Evolutionary conservation across 92 coral and sea anemone species (phyloP).

Genomic region (Palythoa caribaeorum): DNA sequence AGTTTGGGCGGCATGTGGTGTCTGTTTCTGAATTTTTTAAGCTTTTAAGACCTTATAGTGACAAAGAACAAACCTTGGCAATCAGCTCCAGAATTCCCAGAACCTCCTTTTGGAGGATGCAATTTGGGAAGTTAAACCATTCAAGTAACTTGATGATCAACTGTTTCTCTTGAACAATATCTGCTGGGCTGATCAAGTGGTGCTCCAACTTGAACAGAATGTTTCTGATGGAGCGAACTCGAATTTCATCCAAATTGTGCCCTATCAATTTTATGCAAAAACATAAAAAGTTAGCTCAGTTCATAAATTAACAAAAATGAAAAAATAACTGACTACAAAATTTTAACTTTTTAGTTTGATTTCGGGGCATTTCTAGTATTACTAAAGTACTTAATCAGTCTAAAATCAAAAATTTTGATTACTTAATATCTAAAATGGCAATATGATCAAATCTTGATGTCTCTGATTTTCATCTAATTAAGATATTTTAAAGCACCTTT

Average conservation of each 20-base stretch:
- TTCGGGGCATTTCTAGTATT: too few relatives aligned
- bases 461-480: too few relatives aligned
- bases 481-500: too few relatives aligned
- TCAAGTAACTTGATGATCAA: conserved; percentile 83
- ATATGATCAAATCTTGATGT: too few relatives aligned
- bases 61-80: conserved; percentile 74
- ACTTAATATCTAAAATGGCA: too few relatives aligned
- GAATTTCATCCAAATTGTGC: conserved; percentile 90
- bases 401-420: too few relatives aligned
- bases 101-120: conserved; percentile 85
- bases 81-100: conserved; percentile 78
- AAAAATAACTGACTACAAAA: too few relatives aligned
- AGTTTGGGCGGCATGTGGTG: not conserved
- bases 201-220: conserved; percentile 95
- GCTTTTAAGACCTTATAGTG: not conserved
- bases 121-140: conserved; percentile 88
- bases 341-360: not conserved
- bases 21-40: not conserved
- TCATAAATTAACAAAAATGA: not conserved
- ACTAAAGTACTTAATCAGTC: too few relatives aligned
- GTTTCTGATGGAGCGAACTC: conserved; percentile 90
- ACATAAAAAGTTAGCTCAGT: not conserved
- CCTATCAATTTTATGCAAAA: conserved; percentile 68
- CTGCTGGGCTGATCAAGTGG: conserved; percentile 87
- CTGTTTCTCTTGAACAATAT: conserved; percentile 92